These are phyloP conservation scores for Serranus cabrilla DNA, from an alignment of 2,797 vertebrate species.

Conservation along the genomic window DNA sequence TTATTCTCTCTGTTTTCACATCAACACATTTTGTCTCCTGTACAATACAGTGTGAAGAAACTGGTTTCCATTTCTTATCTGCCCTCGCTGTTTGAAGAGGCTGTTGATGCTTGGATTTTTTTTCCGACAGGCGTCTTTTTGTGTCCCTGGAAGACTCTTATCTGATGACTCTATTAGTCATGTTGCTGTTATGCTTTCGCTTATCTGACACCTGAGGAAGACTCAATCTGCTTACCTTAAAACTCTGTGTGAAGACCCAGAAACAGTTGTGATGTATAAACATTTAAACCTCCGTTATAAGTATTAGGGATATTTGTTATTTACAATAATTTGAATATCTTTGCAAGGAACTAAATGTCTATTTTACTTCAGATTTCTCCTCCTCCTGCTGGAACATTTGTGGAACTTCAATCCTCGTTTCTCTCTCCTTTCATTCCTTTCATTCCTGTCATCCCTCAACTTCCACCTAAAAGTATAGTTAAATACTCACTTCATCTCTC, in stretches of 20 bases:
- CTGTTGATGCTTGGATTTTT: slow-evolving; percentile 46
- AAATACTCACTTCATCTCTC: too few species aligned
- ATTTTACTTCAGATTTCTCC: neutral
- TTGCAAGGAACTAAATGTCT: neutral
- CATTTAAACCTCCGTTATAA: too few species aligned
- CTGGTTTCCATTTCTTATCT: slow-evolving; percentile 84
- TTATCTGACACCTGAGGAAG: slow-evolving; percentile 32
- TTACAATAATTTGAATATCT: neutral
- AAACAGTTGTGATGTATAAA: neutral
- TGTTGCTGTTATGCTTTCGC: slow-evolving; percentile 23
- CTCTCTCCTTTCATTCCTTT: neutral
- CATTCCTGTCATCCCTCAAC: neutral
- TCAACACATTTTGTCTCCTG: slow-evolving; percentile 88
- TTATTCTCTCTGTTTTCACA: slow-evolving; percentile 91
- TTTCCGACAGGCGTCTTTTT: slow-evolving; percentile 27
- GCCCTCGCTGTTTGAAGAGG: slow-evolving; percentile 58
- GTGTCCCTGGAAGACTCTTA: neutral
- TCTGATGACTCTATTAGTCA: slow-evolving; percentile 9
- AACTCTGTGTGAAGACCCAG: neutral
- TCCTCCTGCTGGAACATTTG: neutral
- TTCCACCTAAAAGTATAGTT: neutral
- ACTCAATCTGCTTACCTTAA: slow-evolving; percentile 15
- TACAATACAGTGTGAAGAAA: slow-evolving; percentile 83
- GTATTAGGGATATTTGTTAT: neutral
- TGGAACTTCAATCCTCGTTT: neutral